A percentile compares a stretch with the other conserved stretches of the same genome.
Evolutionary conservation across 2,797 vertebrate species (phyloP).

Genomic region (Serranus cabrilla): DNA sequence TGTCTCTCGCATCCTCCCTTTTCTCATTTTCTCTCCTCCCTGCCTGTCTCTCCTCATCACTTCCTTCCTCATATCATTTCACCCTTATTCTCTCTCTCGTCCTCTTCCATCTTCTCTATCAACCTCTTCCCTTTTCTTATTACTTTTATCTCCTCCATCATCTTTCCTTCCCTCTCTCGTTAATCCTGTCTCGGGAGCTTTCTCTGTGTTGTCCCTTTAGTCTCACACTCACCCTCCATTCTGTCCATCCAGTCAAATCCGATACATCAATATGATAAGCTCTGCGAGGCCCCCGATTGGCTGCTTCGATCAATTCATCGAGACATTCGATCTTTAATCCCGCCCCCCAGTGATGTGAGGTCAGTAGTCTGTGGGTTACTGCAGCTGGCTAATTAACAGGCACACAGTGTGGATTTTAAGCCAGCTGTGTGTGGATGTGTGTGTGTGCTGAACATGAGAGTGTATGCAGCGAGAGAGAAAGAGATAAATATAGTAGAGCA

Average conservation of each 20-base stretch:
- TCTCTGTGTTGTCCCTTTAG: background rate
- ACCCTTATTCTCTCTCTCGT: background rate
- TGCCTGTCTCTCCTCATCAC: background rate
- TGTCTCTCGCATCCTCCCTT: slow-evolving; percentile 22
- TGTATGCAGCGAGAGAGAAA: slow-evolving; percentile 12
- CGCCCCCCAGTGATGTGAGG: slow-evolving; percentile 25
- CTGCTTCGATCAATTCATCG: slow-evolving; percentile 12
- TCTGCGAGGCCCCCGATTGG: slow-evolving; percentile 34
- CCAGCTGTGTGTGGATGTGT: slow-evolving; percentile 29
- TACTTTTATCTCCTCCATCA: slow-evolving; percentile 3
- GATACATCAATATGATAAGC: slow-evolving; percentile 37
- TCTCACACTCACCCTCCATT: background rate
- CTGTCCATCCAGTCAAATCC: slow-evolving; percentile 15
- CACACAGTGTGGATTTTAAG: slow-evolving; percentile 19
- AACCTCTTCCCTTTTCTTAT: background rate
- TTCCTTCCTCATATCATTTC: slow-evolving; percentile 25
- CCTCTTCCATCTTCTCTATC: slow-evolving; percentile 8
- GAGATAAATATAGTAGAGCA: background rate
- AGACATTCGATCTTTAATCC: slow-evolving; percentile 34
- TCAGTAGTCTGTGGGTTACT: slow-evolving; percentile 48
- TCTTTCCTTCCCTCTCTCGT: background rate
- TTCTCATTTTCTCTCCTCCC: background rate
- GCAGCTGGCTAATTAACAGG: slow-evolving; percentile 48
- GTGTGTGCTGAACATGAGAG: slow-evolving; percentile 10
- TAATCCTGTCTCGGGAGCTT: slow-evolving; percentile 1